These are phyloP conservation scores for Pachypsylla venusta DNA, from an alignment of 1,140 invertebrate species.

Conservation along the genomic window DNA sequence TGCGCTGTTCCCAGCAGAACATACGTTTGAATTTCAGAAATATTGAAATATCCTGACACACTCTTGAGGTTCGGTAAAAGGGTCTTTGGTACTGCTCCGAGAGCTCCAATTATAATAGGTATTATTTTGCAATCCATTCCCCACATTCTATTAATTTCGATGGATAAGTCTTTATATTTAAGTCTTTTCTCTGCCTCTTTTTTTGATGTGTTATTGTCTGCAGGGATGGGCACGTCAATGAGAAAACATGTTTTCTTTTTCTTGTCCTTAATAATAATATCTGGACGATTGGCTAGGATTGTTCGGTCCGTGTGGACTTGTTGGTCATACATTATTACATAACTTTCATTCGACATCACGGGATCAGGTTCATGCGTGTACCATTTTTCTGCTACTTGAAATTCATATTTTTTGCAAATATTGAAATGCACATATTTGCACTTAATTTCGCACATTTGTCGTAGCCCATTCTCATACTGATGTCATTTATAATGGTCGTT, in stretches of 20 bases:
- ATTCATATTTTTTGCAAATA: neutral
- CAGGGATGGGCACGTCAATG: neutral
- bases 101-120: neutral
- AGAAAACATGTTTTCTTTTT: neutral
- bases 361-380: neutral
- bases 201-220: neutral
- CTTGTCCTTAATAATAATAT: neutral
- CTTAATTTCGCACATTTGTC: conserved; percentile 9
- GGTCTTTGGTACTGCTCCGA: neutral
- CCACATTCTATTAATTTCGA: conserved; percentile 1
- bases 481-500: neutral
- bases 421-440: conserved; percentile 1
- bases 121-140: neutral
- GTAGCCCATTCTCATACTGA: neutral
- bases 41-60: neutral
- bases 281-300: neutral
- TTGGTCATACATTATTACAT: neutral
- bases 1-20: too few species aligned
- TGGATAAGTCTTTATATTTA: neutral
- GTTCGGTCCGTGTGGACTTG: neutral
- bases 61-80: neutral
- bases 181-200: neutral
- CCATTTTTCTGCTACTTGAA: neutral
- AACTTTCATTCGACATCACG: neutral
- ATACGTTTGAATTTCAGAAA: neutral